Base-by-base conservation (phyloP, 2,797 vertebrate genomes). In the Eospalax fontanierii region DNA sequence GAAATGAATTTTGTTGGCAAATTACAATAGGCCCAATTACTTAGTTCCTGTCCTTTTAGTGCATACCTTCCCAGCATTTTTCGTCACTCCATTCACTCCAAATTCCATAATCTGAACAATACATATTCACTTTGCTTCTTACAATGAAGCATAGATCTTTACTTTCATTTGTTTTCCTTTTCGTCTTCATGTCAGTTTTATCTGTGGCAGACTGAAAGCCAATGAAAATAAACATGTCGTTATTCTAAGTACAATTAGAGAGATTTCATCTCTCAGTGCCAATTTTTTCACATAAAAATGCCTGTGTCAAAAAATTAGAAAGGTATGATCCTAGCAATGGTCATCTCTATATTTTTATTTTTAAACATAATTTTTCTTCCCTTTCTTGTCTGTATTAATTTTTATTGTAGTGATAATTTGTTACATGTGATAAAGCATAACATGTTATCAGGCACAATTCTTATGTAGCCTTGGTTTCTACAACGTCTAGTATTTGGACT, bases 21-120 rank as follows among this genome's bases (percentile, higher is more conserved):
- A 54, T 54, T 54, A 14, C 50, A 54, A 83, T 26, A 76, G 2
- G 6, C 74, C 15, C 24, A 57, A 22, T 40, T 57, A 43, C 43
- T 94, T 82, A 66, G 24, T 46, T 82, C 21, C 18, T 80, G 1
- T 88, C 73, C 35, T 81, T 92, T 94, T 28, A 35, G 87, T 86
- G 78, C 97, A 3, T 98, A 98, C 98, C 98, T 97, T 94, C 88
- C 95, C 98, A 98, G 81, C 98, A 99, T 21, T 84, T 40, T 6
- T 98, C 93, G 7, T 97, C 94, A 0, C 98, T 98, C 98, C 98
- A 98, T 11, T 98, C 98, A 33, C 98, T 99, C 98, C 98, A 99
- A 81, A 98, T 97, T 75, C 98, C 98, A 12, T 97, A 95, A 94
- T 98, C 98, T 63, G 98, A 97, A 75, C 98, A 99, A 85, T 98